These are phyloP conservation scores for Crax fasciolata DNA, from an alignment of 2,797 vertebrate genomes.

Conservation along the genomic window DNA sequence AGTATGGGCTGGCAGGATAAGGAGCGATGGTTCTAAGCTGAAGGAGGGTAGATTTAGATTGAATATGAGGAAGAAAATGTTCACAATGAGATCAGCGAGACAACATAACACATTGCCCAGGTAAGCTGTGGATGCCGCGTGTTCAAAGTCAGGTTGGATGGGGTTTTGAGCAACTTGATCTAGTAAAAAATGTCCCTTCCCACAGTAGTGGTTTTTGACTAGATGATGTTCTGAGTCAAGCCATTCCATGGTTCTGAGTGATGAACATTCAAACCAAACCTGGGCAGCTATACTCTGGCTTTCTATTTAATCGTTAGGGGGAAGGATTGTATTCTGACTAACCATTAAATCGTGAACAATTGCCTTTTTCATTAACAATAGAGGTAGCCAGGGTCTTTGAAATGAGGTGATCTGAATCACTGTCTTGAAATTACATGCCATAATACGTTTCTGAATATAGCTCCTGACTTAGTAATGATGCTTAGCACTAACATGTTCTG, in stretches of 20 bases:
- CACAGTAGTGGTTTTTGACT: background rate
- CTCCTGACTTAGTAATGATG: background rate
- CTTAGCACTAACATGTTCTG: background rate
- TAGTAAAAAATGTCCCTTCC: background rate
- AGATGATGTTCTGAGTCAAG: background rate
- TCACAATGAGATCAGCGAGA: background rate
- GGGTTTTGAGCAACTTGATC: background rate
- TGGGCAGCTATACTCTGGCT: background rate
- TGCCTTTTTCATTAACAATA: background rate
- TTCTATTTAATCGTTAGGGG: background rate
- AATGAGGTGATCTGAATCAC: background rate
- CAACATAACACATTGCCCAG: background rate
- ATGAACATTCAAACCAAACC: background rate
- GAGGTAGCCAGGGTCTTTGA: background rate
- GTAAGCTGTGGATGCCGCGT: background rate
- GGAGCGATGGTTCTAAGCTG: background rate
- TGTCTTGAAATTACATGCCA: background rate
- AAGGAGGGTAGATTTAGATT: background rate
- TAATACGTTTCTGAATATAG: background rate
- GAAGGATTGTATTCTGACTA: background rate
- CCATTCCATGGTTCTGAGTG: background rate
- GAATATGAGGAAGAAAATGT: background rate
- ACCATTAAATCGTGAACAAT: background rate
- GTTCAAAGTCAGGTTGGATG: background rate
- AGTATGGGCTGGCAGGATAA: background rate